Evolutionary conservation across 2,888 invertebrate species (phyloP), one percentile per base, ranked within the genome.

Genomic region (Tetranychus piercei): DNA sequence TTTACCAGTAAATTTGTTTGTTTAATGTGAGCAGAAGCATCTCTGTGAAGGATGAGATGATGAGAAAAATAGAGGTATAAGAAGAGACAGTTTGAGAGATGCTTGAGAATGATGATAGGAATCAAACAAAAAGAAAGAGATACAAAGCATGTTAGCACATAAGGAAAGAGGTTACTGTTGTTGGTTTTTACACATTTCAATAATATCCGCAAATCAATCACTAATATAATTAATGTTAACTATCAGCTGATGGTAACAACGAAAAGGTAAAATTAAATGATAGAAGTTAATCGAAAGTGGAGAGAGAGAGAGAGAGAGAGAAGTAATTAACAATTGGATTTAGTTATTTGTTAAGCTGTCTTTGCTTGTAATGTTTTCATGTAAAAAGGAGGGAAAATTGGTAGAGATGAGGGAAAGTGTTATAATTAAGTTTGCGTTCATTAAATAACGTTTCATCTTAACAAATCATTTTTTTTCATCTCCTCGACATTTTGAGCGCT

Each of bases 1-100:
- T 55, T 55, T 55, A 55, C 55, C 55, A 55, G 55, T 55, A 55
- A 55, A 55, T 55, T 55, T 55, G 55, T 55, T 55, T 55, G 55
- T 55, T 55, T 55, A 55, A 11, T 55, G 55, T 55, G 55, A 55
- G 55, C 55, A 55, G 55, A 55, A 55, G 55, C 55, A 55, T 55
- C 55, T 55, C 55, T 55, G 55, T 55, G 55, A 55, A 55, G 55
- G 55, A 55, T 55, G 15, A 55, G 55, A 55, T 55, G 55, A 55
- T 55, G 55, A 55, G 2, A 15, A 55, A 11, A 15, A 55, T 55
- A 15, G 55, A 9, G 55, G 55, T 15, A 15, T 9, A 55, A 15
- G 55, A 6, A 15, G 55, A 55, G 15, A 55, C 55, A 55, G 55
- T 9, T 55, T 55, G 55, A 55, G 55, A 55, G 55, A 55, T 55